A percentile compares a stretch with the other conserved stretches of the same genome.
Evolutionary conservation across 2,888 invertebrate genomes (phyloP).

Genomic region (Xestoiulus laeticollis): DNA sequence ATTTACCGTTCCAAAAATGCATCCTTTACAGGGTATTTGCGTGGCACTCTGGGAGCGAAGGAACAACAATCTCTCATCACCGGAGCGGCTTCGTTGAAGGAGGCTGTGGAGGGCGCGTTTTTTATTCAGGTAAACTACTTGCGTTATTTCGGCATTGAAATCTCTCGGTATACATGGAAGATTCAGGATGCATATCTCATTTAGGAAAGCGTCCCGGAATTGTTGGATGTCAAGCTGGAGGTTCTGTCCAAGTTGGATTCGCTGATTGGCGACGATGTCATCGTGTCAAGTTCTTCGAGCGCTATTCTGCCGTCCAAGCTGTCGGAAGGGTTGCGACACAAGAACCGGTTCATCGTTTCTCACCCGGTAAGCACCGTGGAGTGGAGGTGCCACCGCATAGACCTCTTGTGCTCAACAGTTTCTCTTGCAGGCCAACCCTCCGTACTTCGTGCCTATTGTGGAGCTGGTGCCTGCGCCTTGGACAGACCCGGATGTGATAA

Average conservation of each 20-base stretch:
- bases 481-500: constrained; percentile 81
- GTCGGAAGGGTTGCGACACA: constrained; percentile 80
- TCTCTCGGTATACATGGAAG: background rate
- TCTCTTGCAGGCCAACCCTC: constrained; percentile 80
- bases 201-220: constrained; percentile 96
- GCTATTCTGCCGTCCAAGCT: constrained; percentile 90
- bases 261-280: constrained; percentile 72
- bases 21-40: constrained; percentile 67
- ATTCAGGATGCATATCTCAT: constrained; percentile 52
- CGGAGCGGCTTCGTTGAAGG: constrained; percentile 76
- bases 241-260: constrained; percentile 82
- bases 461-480: constrained; percentile 95
- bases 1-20: background rate
- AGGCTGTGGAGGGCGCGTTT: constrained; percentile 78
- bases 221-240: constrained; percentile 81
- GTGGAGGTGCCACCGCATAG: no score
- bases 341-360: constrained; percentile 78
- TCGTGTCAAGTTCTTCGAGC: constrained; percentile 92
- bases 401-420: background rate
- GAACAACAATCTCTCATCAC: constrained; percentile 81
- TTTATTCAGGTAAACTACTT: constrained; percentile 69
- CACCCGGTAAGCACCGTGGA: constrained; percentile 81
- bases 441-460: constrained; percentile 93
- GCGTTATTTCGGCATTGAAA: background rate
- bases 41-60: constrained; percentile 76